Conservation (phyloP, 2,797 vertebrate species). For the Neosilurus mollespiculum region DNA sequence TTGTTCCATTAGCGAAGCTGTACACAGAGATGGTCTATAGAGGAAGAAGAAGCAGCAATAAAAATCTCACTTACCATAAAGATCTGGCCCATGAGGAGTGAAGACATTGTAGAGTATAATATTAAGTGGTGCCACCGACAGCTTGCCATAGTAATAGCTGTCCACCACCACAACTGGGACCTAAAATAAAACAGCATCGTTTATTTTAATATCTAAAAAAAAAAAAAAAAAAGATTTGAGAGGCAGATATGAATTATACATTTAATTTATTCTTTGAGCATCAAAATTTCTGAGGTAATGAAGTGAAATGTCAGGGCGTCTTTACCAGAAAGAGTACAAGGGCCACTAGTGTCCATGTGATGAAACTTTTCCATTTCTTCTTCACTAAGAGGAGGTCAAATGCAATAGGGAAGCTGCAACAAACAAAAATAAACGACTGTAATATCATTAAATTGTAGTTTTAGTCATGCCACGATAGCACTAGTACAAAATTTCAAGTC, state of each 20-base stretch:
- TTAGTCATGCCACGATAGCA: background rate
- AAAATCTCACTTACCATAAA: slow-evolving; percentile 83
- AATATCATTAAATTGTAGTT: background rate
- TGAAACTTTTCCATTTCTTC: slow-evolving; percentile 86
- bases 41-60: too few relatives aligned
- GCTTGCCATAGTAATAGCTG: slow-evolving; percentile 93
- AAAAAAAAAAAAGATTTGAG: background rate
- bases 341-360: slow-evolving; percentile 82
- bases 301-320: background rate
- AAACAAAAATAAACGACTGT: slow-evolving; percentile 31
- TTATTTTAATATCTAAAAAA: background rate
- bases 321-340: slow-evolving; percentile 88
- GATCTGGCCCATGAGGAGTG: slow-evolving; percentile 92
- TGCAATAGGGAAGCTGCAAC: slow-evolving; percentile 86
- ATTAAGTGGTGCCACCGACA: slow-evolving; percentile 91
- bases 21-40: too few relatives aligned
- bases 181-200: slow-evolving; percentile 63
- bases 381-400: slow-evolving; percentile 89
- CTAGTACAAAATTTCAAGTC: background rate
- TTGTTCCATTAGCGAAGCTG: too few relatives aligned
- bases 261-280: too few relatives aligned
- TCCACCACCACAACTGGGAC: slow-evolving; percentile 86
- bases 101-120: slow-evolving; percentile 96
- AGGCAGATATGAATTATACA: background rate
- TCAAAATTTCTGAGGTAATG: background rate